Conservation (phyloP, 2,888 invertebrate genomes). For the Melieria picta region DNA sequence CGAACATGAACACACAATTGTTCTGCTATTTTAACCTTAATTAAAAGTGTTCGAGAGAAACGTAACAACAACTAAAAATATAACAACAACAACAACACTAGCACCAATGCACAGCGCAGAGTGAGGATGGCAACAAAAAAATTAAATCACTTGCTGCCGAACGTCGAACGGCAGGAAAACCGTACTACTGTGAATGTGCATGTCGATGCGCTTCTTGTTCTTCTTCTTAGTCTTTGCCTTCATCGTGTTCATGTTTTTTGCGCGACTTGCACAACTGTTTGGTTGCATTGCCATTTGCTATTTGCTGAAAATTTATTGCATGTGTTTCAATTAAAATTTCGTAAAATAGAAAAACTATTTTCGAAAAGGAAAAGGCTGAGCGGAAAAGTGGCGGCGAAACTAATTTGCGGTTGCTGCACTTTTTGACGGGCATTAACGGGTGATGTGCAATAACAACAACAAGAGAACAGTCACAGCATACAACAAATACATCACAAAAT, state of each 20-base stretch:
- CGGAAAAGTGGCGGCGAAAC: constrained; percentile 30
- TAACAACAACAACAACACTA: background rate
- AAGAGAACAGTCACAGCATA: background rate
- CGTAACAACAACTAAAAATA: constrained; percentile 9
- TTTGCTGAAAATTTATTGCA: background rate
- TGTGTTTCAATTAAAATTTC: constrained; percentile 8
- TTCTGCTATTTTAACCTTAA: constrained; percentile 35
- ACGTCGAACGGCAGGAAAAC: too few relatives aligned
- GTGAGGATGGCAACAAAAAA: too few relatives aligned
- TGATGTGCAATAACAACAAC: constrained; percentile 24
- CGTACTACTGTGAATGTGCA: too few relatives aligned
- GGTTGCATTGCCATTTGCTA: too few relatives aligned
- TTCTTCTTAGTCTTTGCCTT: too few relatives aligned
- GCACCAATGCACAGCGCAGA: background rate
- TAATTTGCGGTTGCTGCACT: constrained; percentile 29
- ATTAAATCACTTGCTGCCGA: too few relatives aligned
- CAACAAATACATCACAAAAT: background rate
- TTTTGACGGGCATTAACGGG: constrained; percentile 51
- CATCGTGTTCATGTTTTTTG: too few relatives aligned
- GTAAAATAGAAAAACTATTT: constrained; percentile 3
- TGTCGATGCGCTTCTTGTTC: too few relatives aligned
- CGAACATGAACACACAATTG: background rate
- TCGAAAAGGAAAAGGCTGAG: constrained; percentile 39
- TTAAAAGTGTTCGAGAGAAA: constrained; percentile 17
- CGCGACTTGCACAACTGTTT: too few relatives aligned